A percentile compares a stretch with the other conserved stretches of the same genome.
phyloP scores from a whole-genome alignment of 2,797 vertebrate genomes.

The Chromobotia macracanthus region DNA sequence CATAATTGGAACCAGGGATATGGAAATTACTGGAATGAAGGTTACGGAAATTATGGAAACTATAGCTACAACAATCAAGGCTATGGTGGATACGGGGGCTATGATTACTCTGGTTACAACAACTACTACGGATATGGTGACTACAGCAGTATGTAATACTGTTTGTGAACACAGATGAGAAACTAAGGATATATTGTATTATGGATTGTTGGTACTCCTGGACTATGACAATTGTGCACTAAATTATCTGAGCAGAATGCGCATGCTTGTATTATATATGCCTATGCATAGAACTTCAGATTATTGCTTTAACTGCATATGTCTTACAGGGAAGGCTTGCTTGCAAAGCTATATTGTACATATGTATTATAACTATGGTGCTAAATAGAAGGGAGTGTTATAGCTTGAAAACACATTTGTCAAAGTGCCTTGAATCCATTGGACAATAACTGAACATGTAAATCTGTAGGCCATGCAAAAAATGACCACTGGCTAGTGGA shows the following conservation, averaged over 20 bases:
- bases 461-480: slow-evolving; percentile 61
- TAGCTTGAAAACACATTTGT: slow-evolving; percentile 61
- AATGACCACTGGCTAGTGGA: slow-evolving; percentile 56
- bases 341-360: slow-evolving; percentile 60
- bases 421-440: slow-evolving; percentile 64
- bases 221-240: slow-evolving; percentile 67
- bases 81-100: slow-evolving; percentile 95
- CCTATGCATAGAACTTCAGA: slow-evolving; percentile 55
- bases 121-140: slow-evolving; percentile 98
- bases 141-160: slow-evolving; percentile 91
- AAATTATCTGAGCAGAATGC: slow-evolving; percentile 68
- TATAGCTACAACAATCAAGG: slow-evolving; percentile 95
- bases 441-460: slow-evolving; percentile 58
- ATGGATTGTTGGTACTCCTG: slow-evolving; percentile 55
- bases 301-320: slow-evolving; percentile 55
- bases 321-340: slow-evolving; percentile 56
- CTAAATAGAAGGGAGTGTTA: slow-evolving; percentile 61
- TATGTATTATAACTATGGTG: slow-evolving; percentile 63
- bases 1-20: slow-evolving; percentile 98
- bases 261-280: slow-evolving; percentile 53
- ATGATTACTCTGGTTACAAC: slow-evolving; percentile 98
- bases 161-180: slow-evolving; percentile 61
- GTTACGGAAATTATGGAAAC: slow-evolving; percentile 89
- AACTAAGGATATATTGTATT: slow-evolving; percentile 61
- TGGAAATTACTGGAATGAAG: slow-evolving; percentile 97